Conservation (phyloP, 2,888 invertebrate genomes). For the Tholera decimalis region DNA sequence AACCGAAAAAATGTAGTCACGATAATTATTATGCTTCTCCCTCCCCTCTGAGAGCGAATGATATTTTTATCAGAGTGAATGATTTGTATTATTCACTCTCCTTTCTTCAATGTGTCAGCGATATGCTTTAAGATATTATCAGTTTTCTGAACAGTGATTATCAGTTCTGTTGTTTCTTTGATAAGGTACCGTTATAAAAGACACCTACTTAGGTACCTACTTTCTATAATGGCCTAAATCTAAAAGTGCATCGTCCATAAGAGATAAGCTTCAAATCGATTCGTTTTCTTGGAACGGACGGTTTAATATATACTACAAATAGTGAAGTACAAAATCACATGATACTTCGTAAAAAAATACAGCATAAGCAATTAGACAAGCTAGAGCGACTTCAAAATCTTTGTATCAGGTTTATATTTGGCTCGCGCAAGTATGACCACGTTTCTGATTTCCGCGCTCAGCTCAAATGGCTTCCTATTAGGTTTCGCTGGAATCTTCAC, state of each 20-base stretch:
- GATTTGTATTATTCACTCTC: conserved; percentile 7
- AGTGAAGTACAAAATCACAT: neutral
- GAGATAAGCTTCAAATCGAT: neutral
- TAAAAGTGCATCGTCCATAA: conserved; percentile 8
- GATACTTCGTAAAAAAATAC: no score
- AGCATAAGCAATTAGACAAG: no score
- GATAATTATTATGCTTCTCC: no score
- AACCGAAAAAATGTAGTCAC: no score
- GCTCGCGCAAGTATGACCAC: no score
- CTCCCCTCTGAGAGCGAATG: neutral
- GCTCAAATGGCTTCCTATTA: no score
- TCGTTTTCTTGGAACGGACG: neutral
- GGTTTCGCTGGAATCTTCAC: no score
- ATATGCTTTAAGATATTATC: conserved; percentile 11
- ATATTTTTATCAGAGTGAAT: neutral
- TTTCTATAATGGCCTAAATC: conserved; percentile 23
- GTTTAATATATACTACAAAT: neutral
- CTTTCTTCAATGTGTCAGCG: conserved; percentile 1
- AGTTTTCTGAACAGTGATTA: conserved; percentile 18
- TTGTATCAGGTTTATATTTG: no score
- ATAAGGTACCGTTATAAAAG: conserved; percentile 27
- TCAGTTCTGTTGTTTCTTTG: conserved; percentile 19
- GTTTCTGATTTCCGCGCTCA: no score
- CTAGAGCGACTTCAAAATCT: no score
- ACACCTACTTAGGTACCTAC: conserved; percentile 2